Evolutionary conservation across 2,113 vertebrate species (phyloP).

Genomic region (Callorhinus ursinus): DNA sequence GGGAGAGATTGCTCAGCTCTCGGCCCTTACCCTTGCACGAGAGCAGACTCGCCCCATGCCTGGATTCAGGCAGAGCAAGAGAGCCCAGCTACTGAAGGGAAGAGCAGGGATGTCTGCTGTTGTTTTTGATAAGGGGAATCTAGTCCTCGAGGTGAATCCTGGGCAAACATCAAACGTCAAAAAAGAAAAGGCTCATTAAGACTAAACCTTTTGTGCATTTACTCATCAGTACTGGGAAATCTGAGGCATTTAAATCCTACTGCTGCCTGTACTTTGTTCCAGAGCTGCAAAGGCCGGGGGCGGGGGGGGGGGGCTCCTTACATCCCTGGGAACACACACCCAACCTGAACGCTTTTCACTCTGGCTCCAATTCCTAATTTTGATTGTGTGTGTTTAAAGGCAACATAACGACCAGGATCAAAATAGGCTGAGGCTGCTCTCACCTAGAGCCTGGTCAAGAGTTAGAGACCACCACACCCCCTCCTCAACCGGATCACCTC

Average conservation of each 20-base stretch:
- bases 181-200: constrained; percentile 50
- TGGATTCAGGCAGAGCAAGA: background rate
- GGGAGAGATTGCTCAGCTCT: background rate
- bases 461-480: constrained; percentile 63
- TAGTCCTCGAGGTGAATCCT: background rate
- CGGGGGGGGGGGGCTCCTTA: background rate
- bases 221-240: constrained; percentile 52
- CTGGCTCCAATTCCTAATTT: constrained; percentile 75
- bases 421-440: constrained; percentile 69
- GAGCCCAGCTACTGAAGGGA: background rate
- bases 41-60: background rate
- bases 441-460: constrained; percentile 73
- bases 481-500: constrained; percentile 14
- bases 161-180: constrained; percentile 69
- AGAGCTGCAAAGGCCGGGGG: background rate
- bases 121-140: constrained; percentile 51
- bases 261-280: constrained; percentile 37
- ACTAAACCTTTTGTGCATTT: constrained; percentile 58
- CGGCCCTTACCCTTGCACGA: background rate
- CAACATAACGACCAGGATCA: constrained; percentile 78
- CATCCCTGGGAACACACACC: constrained; percentile 70
- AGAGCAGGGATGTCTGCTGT: background rate
- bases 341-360: constrained; percentile 52
- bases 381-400: constrained; percentile 81
- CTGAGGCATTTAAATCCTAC: constrained; percentile 1